These are phyloP conservation scores for Crioceris asparagi DNA, from an alignment of 2,888 invertebrate genomes.

Conservation along the genomic window DNA sequence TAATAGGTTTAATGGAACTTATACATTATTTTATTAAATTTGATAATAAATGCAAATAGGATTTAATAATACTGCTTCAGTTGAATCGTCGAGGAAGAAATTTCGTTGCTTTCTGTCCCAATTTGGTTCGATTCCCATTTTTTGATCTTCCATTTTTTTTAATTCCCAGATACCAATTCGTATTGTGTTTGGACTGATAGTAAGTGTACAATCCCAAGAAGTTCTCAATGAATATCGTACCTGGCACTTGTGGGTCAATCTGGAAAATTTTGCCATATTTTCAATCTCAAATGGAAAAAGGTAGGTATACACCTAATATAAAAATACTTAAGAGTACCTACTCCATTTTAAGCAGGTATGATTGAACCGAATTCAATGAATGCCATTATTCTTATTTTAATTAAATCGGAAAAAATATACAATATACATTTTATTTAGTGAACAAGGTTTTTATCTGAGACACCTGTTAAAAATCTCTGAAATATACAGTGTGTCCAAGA, in stretches of 20 bases:
- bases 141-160: slow-evolving; percentile 46
- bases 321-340: no score
- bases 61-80: no score
- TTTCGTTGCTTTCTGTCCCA: slow-evolving; percentile 45
- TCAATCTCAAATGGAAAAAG: neutral
- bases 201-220: slow-evolving; percentile 41
- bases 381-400: no score
- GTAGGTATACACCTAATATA: neutral
- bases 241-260: slow-evolving; percentile 31
- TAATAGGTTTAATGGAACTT: neutral
- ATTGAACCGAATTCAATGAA: no score
- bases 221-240: slow-evolving; percentile 42
- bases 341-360: no score
- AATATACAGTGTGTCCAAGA: no score
- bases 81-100: slow-evolving; percentile 36
- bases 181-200: slow-evolving; percentile 35
- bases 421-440: no score
- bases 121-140: slow-evolving; percentile 40
- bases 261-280: slow-evolving; percentile 1
- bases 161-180: slow-evolving; percentile 46
- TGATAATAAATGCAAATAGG: no score
- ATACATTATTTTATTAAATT: neutral
- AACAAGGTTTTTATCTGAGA: no score
- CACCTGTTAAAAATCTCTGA: no score
- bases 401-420: no score